Evolutionary conservation across 2,797 vertebrate species (phyloP).

Genomic region (Margarornis squamiger): DNA sequence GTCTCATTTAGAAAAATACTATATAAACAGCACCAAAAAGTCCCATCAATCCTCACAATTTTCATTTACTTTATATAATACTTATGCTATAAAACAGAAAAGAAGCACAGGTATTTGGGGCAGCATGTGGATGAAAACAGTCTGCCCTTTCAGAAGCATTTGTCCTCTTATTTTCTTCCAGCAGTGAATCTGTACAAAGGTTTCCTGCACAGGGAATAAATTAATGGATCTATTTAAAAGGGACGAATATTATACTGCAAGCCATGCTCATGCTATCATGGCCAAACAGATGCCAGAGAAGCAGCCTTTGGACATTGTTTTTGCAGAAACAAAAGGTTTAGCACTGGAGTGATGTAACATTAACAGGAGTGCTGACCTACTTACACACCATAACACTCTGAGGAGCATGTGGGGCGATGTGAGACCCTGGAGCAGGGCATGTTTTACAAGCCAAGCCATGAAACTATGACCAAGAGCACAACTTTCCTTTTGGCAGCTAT

Average conservation of each 20-base stretch:
- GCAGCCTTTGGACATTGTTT: background rate
- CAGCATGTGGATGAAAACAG: background rate
- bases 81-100: background rate
- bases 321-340: constrained; percentile 57
- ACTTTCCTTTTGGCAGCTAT: background rate
- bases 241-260: constrained; percentile 15
- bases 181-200: constrained; percentile 38
- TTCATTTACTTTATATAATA: background rate
- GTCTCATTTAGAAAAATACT: background rate
- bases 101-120: background rate
- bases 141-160: background rate
- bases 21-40: background rate
- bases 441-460: constrained; percentile 31
- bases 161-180: constrained; percentile 48
- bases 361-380: constrained; percentile 50
- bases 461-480: constrained; percentile 3
- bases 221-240: constrained; percentile 56
- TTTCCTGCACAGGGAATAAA: constrained; percentile 52
- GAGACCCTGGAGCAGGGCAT: background rate
- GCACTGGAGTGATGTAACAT: background rate
- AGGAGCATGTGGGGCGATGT: constrained; percentile 24
- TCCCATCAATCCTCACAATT: background rate
- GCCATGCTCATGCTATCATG: constrained; percentile 27
- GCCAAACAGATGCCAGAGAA: constrained; percentile 37
- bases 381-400: constrained; percentile 29